Evolutionary conservation across 2,888 invertebrate species (phyloP), one percentile per base, ranked within the genome.

Genomic region (Pegoplata infirma): DNA sequence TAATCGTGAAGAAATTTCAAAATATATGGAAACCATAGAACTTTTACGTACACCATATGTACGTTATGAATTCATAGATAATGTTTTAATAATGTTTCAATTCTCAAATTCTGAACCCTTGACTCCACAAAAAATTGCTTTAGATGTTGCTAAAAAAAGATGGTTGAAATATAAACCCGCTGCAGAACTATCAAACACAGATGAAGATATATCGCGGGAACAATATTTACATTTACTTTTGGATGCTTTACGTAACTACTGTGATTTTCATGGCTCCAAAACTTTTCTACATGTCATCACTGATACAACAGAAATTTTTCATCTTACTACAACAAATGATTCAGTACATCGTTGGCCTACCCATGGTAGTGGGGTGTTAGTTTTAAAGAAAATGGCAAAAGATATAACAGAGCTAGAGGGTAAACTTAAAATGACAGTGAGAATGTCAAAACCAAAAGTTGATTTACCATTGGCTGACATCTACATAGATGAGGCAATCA

Each of bases 161-260:
- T 89, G 88, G 88, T 63, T 85, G 0, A 84, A 85, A 40, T 88
- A 86, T 51, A 83, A 81, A 58, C 82, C 83, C 0, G 81, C 82
- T 19, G 74, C 74, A 0, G 81, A 84, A 25, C 76, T 85, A 3
- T 59, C 80, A 0, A 58, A 69, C 3, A 69, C 69, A 3, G 77
- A 71, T 59, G 79, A 81, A 19, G 81, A 84, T 46, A 73, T 86
- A 10, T 80, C 84, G 0, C 85, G 86, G 1, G 84, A 86, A 19
- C 86, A 87, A 56, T 89, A 89, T 68, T 73, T 88, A 0, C 61
- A 82, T 16, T 67, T 89, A 5, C 67, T 88, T 10, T 80, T 89
- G 0, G 80, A 82, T 14, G 87, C 87, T 0, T 59, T 89, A 0
- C 81, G 83, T 19, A 85, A 84, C 40, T 89, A 87, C 61, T 87